phyloP scores from a whole-genome alignment of 2,113 vertebrate species.

The Rhynchopsitta pachyrhyncha region DNA sequence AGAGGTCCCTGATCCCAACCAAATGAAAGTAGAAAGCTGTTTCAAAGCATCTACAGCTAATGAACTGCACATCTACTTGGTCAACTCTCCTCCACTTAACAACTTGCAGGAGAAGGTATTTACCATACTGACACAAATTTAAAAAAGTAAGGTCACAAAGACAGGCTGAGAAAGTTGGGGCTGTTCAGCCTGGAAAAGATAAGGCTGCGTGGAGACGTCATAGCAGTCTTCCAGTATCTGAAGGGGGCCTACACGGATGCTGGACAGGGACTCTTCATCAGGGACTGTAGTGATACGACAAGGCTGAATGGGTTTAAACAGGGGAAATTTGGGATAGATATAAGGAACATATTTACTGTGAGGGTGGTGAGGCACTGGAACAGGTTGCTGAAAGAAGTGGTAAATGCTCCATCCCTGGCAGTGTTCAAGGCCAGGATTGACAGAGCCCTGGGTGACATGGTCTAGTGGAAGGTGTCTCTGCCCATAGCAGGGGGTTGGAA shows the following conservation, averaged over 20 bases:
- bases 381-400: not conserved
- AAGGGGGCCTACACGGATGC: not conserved
- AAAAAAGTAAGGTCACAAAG: not conserved
- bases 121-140: not conserved
- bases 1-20: not conserved
- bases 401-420: not conserved
- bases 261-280: not conserved
- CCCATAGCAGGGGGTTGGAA: too few species aligned
- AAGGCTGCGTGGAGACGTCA: not conserved
- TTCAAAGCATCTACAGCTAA: not conserved
- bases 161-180: not conserved
- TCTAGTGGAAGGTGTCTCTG: not conserved
- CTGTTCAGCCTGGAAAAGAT: not conserved
- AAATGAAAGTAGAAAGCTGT: not conserved
- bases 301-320: not conserved
- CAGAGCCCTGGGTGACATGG: not conserved
- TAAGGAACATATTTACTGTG: not conserved
- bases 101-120: not conserved
- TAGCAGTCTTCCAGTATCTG: not conserved
- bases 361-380: not conserved
- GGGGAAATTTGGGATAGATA: not conserved
- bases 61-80: not conserved
- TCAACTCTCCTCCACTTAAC: not conserved
- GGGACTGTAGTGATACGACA: not conserved
- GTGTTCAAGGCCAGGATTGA: not conserved